A percentile compares a stretch with the other conserved stretches of the same genome.
phyloP scores from a whole-genome alignment of 2,888 invertebrate species.

The Drosophila setosimentum region DNA sequence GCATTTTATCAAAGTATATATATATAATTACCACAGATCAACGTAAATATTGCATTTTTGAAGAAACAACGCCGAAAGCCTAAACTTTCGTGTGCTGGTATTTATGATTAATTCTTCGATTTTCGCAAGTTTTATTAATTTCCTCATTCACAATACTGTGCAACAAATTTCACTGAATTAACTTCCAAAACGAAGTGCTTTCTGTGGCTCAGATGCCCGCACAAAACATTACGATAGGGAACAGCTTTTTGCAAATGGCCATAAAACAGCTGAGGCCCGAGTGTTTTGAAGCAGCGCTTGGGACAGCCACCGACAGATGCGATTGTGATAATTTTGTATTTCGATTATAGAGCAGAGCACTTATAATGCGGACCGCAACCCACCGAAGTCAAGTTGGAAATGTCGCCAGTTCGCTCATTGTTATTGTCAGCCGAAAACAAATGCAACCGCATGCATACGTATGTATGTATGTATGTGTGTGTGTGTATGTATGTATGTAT shows the following conservation, averaged over 20 bases:
- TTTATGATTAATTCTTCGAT: neutral
- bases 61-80: neutral
- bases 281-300: neutral
- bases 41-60: neutral
- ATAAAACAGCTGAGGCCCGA: conserved; percentile 34
- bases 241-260: conserved; percentile 35
- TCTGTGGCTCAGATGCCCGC: neutral
- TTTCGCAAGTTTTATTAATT: neutral
- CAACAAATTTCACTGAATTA: neutral
- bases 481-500: neutral
- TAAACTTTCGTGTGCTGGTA: neutral
- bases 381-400: conserved; percentile 61
- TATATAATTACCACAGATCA: neutral
- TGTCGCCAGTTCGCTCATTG: conserved; percentile 46
- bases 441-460: conserved; percentile 12
- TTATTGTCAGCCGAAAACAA: conserved; percentile 29
- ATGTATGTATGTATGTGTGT: no score
- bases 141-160: neutral
- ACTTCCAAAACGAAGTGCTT: conserved; percentile 1
- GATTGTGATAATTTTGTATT: conserved; percentile 13
- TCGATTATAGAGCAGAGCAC: conserved; percentile 1
- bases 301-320: conserved; percentile 1
- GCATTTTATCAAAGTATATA: neutral
- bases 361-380: conserved; percentile 50
- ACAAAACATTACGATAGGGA: conserved; percentile 34